Evolutionary conservation across 2,888 invertebrate species (phyloP), one percentile per base, ranked within the genome.

Genomic region (Steinernema scapterisci): DNA sequence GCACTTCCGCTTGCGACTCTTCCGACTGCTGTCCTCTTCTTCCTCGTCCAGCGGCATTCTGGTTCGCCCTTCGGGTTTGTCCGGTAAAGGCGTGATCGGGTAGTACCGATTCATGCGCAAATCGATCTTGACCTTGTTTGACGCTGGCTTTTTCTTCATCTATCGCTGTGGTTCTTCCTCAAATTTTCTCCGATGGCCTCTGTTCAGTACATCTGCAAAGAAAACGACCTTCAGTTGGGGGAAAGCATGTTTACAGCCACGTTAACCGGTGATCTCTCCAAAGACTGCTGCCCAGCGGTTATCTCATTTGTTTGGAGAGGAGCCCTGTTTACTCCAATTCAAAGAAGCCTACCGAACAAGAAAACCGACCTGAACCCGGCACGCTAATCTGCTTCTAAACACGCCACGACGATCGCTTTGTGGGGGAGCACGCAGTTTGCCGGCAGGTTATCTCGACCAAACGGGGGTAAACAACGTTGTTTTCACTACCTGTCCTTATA

Each of bases 401-500:
- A 31, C 63, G 63, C 63, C 13, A 38, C 31, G 21, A 63, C 31
- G 31, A 31, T 31, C 63, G 54, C n/a, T 3, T 16, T 63, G 63
- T 31, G 63, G 11, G 27, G 63, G 38, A 38, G 38, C 38, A 38
- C 63, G 63, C 63, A 31, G 31, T 63, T 63, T 63, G 25, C 38
- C 31, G 38, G 25, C 6, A 27, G 31, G 63, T 63, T 63, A 63
- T 63, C 63, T 27, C 16, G 27, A 31, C 19, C 63, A 11, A 27
- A 23, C 63, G 31, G 27, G 38, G 38, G 63, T 63, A 63, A 63
- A 63, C 63, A 63, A 25, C 63, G 63, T 63, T 63, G 63, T 63
- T 63, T 63, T 63, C 38, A 63, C 16, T 11, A 25, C 11, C 13
- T 31, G 16, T 31, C 31, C 31, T 63, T 63, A 63, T 63, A 63